Evolutionary conservation across 1,140 invertebrate species (phyloP).

Genomic region (Lepidotrigona ventralis): DNA sequence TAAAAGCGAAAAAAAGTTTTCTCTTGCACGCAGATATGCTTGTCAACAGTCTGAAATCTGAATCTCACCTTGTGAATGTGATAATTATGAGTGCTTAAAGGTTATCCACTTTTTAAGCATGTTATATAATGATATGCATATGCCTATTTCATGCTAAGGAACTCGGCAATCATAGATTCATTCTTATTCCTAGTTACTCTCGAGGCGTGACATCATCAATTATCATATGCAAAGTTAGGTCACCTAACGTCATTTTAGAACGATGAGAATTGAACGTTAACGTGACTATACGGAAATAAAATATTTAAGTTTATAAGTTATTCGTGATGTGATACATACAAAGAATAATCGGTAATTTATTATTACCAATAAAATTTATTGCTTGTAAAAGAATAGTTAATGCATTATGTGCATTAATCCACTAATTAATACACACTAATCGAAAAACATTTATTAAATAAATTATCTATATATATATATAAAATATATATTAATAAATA

Average conservation of each 20-base stretch:
- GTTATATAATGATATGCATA: neutral
- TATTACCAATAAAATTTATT: neutral
- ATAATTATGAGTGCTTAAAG: neutral
- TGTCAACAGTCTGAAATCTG: neutral
- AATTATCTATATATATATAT: too few species aligned
- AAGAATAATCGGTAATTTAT: neutral
- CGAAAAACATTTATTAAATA: neutral
- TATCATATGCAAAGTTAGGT: conserved; percentile 40
- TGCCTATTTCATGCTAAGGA: neutral
- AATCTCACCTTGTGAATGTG: too few species aligned
- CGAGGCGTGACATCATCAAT: conserved; percentile 58
- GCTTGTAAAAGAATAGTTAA: neutral
- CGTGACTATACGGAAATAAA: neutral
- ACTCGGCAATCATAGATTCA: conserved; percentile 5
- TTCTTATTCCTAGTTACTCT: conserved; percentile 23
- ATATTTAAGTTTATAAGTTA: neutral
- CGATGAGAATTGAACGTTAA: neutral
- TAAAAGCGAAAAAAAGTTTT: neutral
- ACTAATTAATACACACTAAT: neutral
- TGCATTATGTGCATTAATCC: neutral
- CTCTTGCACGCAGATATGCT: neutral
- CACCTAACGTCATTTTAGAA: conserved; percentile 19
- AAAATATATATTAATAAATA: neutral
- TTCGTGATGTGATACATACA: neutral
- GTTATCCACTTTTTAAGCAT: neutral